Evolutionary conservation across 2,888 invertebrate species (phyloP), one percentile per base, ranked within the genome.

Genomic region (Phorcus lineatus): DNA sequence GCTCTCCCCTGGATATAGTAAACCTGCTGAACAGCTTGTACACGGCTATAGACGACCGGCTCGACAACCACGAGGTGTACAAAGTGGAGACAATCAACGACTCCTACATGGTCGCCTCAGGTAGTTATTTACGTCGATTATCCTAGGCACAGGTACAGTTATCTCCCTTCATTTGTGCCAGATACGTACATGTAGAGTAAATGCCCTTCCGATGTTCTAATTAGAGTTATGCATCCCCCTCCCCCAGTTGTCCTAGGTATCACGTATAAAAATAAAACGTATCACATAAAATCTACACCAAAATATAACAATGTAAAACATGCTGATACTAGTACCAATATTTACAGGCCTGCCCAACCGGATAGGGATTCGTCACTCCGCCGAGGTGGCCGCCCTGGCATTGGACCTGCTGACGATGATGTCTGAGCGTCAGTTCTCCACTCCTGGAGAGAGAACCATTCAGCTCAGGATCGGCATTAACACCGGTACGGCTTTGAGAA

Each of bases 391-490:
- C 7, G 84, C 83, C 54, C 79, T 90, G 82, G 85, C 89, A 0
- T 80, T 87, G 28, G 86, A 86, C 55, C 81, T 89, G 6, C 76
- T 87, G 31, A 81, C 82, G 22, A 83, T 85, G 83, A 85, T 85
- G 75, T 70, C 79, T 1, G 78, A 83, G 9, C 85, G 84, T 62
- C 77, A 55, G 9, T 86, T 90, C 79, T 81, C 81, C 13, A 79
- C 78, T 22, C 80, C 83, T 17, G 77, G 80, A 11, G 80, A 85
- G 13, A 80, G 78, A 40, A 80, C 80, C 16, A 81, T 89, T 19
- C 86, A 85, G 31, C 86, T 89, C 1, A 76, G 88, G 24, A 87
- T 88, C 47, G 89, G 89, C 2, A 87, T 89, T 40, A 86, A 89
- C 74, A 86, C 89, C 47, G 89, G 89, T 88, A 80, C 28, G 79